Conservation (phyloP, 2,888 invertebrate genomes). For the Nomada lathburiana region DNA sequence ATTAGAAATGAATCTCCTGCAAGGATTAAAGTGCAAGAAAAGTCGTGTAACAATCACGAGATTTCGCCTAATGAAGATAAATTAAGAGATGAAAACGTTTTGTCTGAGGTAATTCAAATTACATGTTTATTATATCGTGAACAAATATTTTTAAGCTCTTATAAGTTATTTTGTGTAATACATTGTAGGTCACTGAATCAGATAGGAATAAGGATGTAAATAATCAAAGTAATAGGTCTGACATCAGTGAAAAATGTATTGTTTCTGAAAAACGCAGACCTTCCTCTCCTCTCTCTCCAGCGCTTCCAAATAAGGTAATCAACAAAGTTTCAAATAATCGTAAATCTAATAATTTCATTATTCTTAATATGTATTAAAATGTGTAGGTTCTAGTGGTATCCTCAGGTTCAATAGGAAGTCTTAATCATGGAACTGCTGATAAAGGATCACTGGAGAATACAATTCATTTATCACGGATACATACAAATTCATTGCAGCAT, state of each 20-base stretch:
- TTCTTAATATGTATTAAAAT: constrained; percentile 2
- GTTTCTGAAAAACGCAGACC: constrained; percentile 58
- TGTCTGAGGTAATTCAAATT: constrained; percentile 44
- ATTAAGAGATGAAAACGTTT: constrained; percentile 20
- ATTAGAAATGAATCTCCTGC: constrained; percentile 63
- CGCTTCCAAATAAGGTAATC: constrained; percentile 65
- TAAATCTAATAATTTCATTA: neutral
- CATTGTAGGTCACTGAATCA: constrained; percentile 44
- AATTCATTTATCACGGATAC: constrained; percentile 34
- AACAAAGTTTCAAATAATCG: neutral
- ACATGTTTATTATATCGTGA: neutral
- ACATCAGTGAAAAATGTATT: constrained; percentile 39
- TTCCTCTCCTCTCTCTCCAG: constrained; percentile 59
- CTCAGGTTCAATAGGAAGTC: constrained; percentile 52
- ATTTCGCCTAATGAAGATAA: constrained; percentile 38
- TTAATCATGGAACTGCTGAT: constrained; percentile 46
- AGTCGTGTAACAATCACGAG: constrained; percentile 55
- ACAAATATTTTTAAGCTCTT: neutral
- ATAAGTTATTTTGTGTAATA: constrained; percentile 11
- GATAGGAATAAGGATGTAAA: constrained; percentile 38
- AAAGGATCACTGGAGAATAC: constrained; percentile 49
- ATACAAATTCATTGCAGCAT: constrained; percentile 45
- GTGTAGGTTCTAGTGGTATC: constrained; percentile 67
- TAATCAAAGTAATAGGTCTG: constrained; percentile 48
- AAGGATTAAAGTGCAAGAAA: constrained; percentile 63